Percentiles rank a stretch among this genome's conserved stretches.
Evolutionary conservation across 2,888 invertebrate species (phyloP).

Genomic region (Campoplex capitator): DNA sequence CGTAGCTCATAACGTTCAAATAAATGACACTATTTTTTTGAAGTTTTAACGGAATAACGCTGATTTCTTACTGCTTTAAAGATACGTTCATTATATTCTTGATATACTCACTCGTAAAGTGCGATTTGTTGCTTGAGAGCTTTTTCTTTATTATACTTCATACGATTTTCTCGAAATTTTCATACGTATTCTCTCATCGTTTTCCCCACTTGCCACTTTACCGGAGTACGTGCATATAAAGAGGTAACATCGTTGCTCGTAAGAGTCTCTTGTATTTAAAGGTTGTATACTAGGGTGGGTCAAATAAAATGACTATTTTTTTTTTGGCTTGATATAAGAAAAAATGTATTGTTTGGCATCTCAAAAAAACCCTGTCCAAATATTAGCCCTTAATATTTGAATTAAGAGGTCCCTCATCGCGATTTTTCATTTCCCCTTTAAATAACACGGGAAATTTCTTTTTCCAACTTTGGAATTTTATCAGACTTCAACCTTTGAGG

Average conservation of each 20-base stretch:
- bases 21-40: neutral
- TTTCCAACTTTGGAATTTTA: no score
- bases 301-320: no score
- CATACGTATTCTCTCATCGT: neutral
- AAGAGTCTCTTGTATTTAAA: constrained; percentile 6
- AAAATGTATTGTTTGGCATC: no score
- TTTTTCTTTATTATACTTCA: constrained; percentile 56
- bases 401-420: no score
- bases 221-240: neutral
- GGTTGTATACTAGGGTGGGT: constrained; percentile 36
- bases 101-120: constrained; percentile 35
- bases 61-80: neutral
- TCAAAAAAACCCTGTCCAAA: no score
- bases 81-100: neutral
- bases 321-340: no score
- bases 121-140: constrained; percentile 8
- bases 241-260: neutral
- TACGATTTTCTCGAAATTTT: constrained; percentile 6
- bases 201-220: neutral
- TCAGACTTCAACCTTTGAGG: no score
- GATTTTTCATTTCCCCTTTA: no score
- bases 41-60: neutral
- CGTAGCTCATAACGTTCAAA: neutral
- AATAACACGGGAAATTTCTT: no score
- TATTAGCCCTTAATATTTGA: no score